Evolutionary conservation across 2,888 invertebrate species (phyloP).

Genomic region (Stegana nigrithorax): DNA sequence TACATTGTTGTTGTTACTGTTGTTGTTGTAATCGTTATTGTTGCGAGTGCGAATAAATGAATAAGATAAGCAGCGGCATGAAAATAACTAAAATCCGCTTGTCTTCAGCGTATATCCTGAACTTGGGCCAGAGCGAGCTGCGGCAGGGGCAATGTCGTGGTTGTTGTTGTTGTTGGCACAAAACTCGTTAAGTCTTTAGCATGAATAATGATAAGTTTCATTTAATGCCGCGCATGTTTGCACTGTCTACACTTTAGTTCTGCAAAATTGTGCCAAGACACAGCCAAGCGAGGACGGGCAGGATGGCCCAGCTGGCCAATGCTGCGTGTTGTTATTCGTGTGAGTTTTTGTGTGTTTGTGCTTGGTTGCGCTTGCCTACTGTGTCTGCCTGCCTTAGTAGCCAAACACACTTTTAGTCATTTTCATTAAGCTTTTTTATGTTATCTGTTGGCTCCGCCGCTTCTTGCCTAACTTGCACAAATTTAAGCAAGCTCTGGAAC

Average conservation of each 20-base stretch:
- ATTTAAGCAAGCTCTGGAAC: conserved; percentile 44
- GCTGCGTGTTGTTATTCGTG: conserved; percentile 11
- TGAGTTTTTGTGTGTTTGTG: background rate
- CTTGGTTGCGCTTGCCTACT: background rate
- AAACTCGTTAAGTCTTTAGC: conserved; percentile 60
- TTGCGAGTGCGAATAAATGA: no score
- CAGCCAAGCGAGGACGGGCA: no score
- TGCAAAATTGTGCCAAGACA: no score
- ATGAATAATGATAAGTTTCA: conserved; percentile 58
- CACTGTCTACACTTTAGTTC: background rate
- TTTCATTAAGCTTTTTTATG: no score
- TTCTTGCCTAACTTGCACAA: conserved; percentile 22
- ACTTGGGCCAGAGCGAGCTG: background rate
- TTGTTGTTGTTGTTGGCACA: background rate
- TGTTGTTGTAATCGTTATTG: no score
- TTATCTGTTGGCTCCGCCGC: background rate
- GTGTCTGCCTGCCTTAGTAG: no score
- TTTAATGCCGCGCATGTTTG: conserved; percentile 15
- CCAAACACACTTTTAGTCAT: no score
- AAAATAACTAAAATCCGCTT: background rate
- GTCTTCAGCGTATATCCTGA: background rate
- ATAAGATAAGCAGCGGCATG: background rate
- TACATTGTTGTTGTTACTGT: background rate
- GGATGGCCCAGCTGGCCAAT: no score
- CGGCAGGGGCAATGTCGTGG: background rate